phyloP scores from a whole-genome alignment of 1,140 invertebrate species.

The Megathymus violae region DNA sequence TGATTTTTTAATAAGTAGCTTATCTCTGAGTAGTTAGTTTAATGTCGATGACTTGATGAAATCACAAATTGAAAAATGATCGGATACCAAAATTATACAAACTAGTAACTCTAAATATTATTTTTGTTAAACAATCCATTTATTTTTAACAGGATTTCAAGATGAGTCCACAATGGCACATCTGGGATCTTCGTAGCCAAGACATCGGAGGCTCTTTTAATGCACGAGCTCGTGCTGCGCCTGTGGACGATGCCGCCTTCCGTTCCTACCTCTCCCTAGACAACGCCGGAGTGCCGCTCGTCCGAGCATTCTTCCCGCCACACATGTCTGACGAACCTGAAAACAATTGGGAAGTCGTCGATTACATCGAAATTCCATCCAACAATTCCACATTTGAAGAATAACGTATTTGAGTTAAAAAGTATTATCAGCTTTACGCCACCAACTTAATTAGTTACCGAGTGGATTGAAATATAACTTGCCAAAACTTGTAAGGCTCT shows the following conservation, averaged over 20 bases:
- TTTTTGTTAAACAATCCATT: not conserved
- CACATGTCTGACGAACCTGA: constrained; percentile 68
- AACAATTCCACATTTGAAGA: constrained; percentile 38
- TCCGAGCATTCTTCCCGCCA: constrained; percentile 80
- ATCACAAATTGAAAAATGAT: too few relatives aligned
- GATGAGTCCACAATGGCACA: constrained; percentile 80
- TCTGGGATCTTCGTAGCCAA: constrained; percentile 77
- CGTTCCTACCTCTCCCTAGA: constrained; percentile 86
- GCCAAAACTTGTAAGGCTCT: too few relatives aligned
- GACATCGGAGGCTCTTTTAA: constrained; percentile 86
- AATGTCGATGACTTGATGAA: too few relatives aligned
- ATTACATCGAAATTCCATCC: constrained; percentile 69
- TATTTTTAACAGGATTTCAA: constrained; percentile 82
- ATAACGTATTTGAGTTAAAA: too few relatives aligned
- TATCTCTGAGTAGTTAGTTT: too few relatives aligned
- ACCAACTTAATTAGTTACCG: too few relatives aligned
- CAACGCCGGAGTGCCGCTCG: constrained; percentile 84
- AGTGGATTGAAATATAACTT: too few relatives aligned
- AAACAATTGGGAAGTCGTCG: constrained; percentile 75
- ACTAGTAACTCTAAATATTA: too few relatives aligned
- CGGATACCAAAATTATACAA: too few relatives aligned
- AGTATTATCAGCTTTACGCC: too few relatives aligned
- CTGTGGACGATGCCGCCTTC: constrained; percentile 80
- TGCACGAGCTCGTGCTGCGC: constrained; percentile 69
- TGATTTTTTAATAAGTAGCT: too few relatives aligned